Evolutionary conservation across 1,140 invertebrate genomes (phyloP).

Genomic region (Drosophila prosaltans): DNA sequence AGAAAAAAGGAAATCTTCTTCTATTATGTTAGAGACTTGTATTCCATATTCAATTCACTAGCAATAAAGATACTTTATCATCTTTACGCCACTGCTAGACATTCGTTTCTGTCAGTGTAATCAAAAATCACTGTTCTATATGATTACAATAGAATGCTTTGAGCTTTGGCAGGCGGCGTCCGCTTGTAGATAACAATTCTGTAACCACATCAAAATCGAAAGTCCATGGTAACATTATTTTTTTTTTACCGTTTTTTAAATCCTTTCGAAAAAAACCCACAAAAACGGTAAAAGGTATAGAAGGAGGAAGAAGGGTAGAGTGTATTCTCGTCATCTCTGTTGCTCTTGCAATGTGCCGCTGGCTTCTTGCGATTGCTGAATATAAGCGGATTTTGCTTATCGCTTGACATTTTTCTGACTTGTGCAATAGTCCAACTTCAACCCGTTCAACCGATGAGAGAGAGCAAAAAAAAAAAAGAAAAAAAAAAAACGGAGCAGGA

Average conservation of each 20-base stretch:
- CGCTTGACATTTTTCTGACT: constrained; percentile 63
- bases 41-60: too few relatives aligned
- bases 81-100: too few relatives aligned
- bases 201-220: not conserved
- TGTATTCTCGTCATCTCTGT: not conserved
- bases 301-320: not conserved
- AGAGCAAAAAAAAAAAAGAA: not conserved
- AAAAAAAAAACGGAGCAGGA: not conserved
- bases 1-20: too few relatives aligned
- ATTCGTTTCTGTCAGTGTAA: too few relatives aligned
- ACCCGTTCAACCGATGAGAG: not conserved
- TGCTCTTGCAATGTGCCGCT: not conserved
- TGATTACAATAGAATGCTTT: not conserved
- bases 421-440: constrained; percentile 22
- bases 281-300: not conserved
- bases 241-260: not conserved
- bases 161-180: not conserved
- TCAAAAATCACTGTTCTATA: too few relatives aligned
- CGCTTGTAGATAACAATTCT: not conserved
- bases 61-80: too few relatives aligned
- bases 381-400: constrained; percentile 65
- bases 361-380: constrained; percentile 31
- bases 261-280: not conserved
- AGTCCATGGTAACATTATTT: not conserved
- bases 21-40: too few relatives aligned